Evolutionary conservation across 1,140 invertebrate species (phyloP).

Genomic region (Carposina sasakii): DNA sequence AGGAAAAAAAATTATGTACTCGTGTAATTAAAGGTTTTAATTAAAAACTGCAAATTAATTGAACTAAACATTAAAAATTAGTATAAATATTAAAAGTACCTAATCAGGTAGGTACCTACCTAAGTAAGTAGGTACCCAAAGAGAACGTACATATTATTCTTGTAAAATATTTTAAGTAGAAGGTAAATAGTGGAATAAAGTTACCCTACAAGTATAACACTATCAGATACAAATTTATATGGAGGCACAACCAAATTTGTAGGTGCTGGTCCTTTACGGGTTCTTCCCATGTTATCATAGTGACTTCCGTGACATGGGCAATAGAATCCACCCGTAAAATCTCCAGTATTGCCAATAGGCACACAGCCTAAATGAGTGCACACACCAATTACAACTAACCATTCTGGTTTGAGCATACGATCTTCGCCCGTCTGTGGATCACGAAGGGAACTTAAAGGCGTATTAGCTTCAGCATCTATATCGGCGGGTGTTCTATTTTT

Average conservation of each 20-base stretch:
- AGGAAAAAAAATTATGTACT: too few relatives aligned
- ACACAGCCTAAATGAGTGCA: conserved; percentile 94
- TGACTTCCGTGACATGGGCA: conserved; percentile 96
- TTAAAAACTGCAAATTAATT: too few relatives aligned
- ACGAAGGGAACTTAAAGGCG: conserved; percentile 78
- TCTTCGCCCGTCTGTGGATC: conserved; percentile 84
- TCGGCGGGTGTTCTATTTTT: conserved; percentile 81
- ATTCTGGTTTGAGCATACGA: conserved; percentile 77
- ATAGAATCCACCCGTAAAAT: conserved; percentile 83
- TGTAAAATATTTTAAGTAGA: too few relatives aligned
- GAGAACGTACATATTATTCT: too few relatives aligned
- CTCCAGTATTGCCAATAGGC: conserved; percentile 86
- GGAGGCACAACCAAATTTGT: conserved; percentile 86
- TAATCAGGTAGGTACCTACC: too few relatives aligned
- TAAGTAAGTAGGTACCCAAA: too few relatives aligned
- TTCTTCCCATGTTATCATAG: conserved; percentile 88
- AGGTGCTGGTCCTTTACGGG: conserved; percentile 90
- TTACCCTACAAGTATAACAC: conserved; percentile 45
- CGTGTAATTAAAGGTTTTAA: too few relatives aligned
- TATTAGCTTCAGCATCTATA: conserved; percentile 78
- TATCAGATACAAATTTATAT: conserved; percentile 70
- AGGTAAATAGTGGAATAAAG: too few relatives aligned
- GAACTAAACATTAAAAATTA: too few relatives aligned
- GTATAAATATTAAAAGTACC: too few relatives aligned
- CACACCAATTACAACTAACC: conserved; percentile 88